Base-by-base conservation (phyloP, 2,797 vertebrate genomes). In the Helicolenus hilgendorfi region DNA sequence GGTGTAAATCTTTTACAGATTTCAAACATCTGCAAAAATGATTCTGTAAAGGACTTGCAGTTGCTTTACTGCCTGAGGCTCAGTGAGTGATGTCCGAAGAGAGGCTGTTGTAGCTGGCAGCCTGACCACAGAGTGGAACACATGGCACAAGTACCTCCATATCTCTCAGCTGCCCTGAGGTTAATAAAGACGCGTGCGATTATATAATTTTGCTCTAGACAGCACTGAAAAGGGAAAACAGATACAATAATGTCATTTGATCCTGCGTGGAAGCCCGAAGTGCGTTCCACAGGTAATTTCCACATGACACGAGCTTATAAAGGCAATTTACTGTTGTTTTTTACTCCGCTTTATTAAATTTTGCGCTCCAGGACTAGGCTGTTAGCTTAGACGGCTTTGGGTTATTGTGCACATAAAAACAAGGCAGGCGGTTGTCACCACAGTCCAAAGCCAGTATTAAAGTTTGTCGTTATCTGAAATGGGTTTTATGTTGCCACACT, bases 351-450 rank as follows among this genome's bases (percentile, higher is more conserved):
- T 92, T 95, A 93, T 94, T 93, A 92, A 68, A 87, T 94, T 69
- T 81, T 79, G 60, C 58, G 85, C 82, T 86, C 55, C 35, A 84
- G 86, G 85, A 88, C 85, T 83, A 79, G 71, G 83, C 65, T 88
- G 78, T 82, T 89, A 77, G 72, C 84, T 92, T 41, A 71, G 80
- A 82, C 84, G 77, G 90, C 84, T 91, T 88, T 80, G 90, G 72
- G 85, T 94, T 95, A 92, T 95, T 89, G 91, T 81, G 87, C 87
- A 92, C 88, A 95, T 94, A 94, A 96, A 96, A 93, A 83, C 83
- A 82, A 74, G 26, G 49, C 72, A 71, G 59, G 71, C 79, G 79
- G 74, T 87, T 83, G 85, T 83, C 86, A 87, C 41, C 31, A 67
- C 81, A 89, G 74, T 59, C 83, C 77, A 91, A 87, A 92, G 74